Percentiles rank a stretch among this genome's conserved stretches.
Evolutionary conservation across 2,888 invertebrate species (phyloP).

Genomic region (Zhuqinia jingwanae): DNA sequence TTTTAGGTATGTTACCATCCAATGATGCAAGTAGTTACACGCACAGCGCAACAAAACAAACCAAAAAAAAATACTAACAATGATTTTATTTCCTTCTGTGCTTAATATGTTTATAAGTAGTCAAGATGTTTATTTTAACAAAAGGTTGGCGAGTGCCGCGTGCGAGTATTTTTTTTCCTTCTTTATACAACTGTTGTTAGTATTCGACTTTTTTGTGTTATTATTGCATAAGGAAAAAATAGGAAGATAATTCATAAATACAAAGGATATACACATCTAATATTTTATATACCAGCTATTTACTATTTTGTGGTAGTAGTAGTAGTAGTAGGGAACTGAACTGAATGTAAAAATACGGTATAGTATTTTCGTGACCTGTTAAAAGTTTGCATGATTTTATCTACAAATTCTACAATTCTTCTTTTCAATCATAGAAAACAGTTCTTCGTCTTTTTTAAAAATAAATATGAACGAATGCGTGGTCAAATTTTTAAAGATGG

Average conservation of each 20-base stretch:
- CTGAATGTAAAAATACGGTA: background rate
- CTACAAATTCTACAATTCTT: background rate
- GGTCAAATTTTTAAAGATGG: background rate
- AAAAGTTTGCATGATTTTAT: constrained; percentile 27
- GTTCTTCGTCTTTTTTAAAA: constrained; percentile 2
- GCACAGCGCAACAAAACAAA: too few relatives aligned
- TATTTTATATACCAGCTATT: background rate
- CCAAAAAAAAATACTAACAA: too few relatives aligned
- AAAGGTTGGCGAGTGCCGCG: constrained; percentile 69
- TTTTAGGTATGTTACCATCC: too few relatives aligned
- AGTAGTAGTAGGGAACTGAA: background rate
- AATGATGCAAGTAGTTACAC: too few relatives aligned
- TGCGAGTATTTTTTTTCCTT: constrained; percentile 51
- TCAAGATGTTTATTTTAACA: constrained; percentile 61
- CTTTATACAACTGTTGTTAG: background rate
- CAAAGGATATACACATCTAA: background rate
- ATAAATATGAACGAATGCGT: constrained; percentile 3
- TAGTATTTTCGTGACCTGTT: constrained; percentile 12
- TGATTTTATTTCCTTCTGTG: too few relatives aligned
- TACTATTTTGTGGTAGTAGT: too few relatives aligned
- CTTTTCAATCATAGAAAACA: background rate
- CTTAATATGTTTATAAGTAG: background rate
- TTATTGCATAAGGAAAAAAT: constrained; percentile 28
- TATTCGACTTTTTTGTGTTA: background rate
- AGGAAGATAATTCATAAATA: constrained; percentile 4